These are phyloP conservation scores for Epinotia demarniana DNA, from an alignment of 2,888 invertebrate species.

Conservation along the genomic window DNA sequence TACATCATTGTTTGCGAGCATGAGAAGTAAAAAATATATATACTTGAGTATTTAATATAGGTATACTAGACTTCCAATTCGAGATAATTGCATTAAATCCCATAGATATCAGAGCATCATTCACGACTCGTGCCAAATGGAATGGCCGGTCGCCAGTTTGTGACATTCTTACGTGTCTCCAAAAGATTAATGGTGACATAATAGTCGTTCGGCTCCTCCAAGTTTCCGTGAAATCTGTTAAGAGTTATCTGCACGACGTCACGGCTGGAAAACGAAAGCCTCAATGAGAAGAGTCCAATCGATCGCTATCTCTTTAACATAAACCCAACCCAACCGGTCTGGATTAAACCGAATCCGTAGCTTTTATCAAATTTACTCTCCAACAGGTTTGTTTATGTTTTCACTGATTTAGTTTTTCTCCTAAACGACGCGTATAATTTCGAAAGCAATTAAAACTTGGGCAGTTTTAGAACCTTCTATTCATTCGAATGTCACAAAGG, in stretches of 20 bases:
- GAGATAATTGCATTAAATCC: neutral
- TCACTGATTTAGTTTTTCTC: conserved; percentile 7
- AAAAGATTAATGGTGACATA: conserved; percentile 27
- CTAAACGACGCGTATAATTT: conserved; percentile 10
- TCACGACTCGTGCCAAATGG: conserved; percentile 14
- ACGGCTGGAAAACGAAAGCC: conserved; percentile 11
- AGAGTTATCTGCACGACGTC: neutral
- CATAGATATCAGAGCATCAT: neutral
- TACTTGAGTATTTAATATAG: too few relatives aligned
- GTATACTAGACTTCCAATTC: neutral
- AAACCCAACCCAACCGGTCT: conserved; percentile 9
- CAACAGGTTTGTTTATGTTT: conserved; percentile 19
- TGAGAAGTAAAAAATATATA: too few relatives aligned
- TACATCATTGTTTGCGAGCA: too few relatives aligned
- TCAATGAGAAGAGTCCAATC: conserved; percentile 26
- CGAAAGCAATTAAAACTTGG: conserved; percentile 29
- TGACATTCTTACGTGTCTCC: conserved; percentile 29
- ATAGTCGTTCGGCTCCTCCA: conserved; percentile 20
- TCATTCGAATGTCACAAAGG: neutral
- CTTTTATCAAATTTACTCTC: conserved; percentile 22
- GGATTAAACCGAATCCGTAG: conserved; percentile 19
- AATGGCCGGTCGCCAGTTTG: conserved; percentile 30
- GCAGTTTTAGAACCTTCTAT: too few relatives aligned
- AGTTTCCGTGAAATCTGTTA: conserved; percentile 33
- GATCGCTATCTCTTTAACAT: conserved; percentile 4